These are phyloP conservation scores for Orchestia grillus DNA, from an alignment of 1,140 invertebrate species.

Conservation along the genomic window DNA sequence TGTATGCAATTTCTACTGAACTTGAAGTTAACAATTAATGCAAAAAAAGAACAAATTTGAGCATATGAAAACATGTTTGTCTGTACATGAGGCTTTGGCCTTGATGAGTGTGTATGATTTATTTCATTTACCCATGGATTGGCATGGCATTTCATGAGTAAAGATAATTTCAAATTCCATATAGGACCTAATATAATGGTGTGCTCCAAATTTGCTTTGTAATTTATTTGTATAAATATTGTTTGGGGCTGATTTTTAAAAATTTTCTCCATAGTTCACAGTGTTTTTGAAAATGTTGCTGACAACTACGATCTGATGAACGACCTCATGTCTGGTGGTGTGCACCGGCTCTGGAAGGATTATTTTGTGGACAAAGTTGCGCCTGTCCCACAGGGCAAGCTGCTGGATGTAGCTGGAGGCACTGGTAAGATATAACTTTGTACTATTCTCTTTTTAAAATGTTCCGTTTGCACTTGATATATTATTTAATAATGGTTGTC, in stretches of 20 bases:
- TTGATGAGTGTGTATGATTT: too few relatives aligned
- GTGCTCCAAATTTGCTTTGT: background rate
- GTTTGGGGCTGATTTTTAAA: too few relatives aligned
- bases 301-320: slow-evolving; percentile 98
- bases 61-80: too few relatives aligned
- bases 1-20: too few relatives aligned
- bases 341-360: slow-evolving; percentile 98
- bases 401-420: slow-evolving; percentile 26
- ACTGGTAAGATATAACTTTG: background rate
- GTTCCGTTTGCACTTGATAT: too few relatives aligned
- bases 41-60: too few relatives aligned
- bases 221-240: too few relatives aligned
- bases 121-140: background rate
- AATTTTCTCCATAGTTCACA: slow-evolving; percentile 80
- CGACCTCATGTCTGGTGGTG: slow-evolving; percentile 95
- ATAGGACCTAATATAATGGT: background rate
- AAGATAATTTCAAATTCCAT: too few relatives aligned
- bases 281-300: slow-evolving; percentile 96
- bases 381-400: slow-evolving; percentile 73
- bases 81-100: too few relatives aligned
- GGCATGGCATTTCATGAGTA: background rate
- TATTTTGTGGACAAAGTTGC: slow-evolving; percentile 86
- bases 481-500: too few relatives aligned
- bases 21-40: too few relatives aligned
- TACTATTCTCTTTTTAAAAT: too few relatives aligned